These are phyloP conservation scores for Schizotus pectinicornis DNA, from an alignment of 2,888 invertebrate species.

Conservation along the genomic window DNA sequence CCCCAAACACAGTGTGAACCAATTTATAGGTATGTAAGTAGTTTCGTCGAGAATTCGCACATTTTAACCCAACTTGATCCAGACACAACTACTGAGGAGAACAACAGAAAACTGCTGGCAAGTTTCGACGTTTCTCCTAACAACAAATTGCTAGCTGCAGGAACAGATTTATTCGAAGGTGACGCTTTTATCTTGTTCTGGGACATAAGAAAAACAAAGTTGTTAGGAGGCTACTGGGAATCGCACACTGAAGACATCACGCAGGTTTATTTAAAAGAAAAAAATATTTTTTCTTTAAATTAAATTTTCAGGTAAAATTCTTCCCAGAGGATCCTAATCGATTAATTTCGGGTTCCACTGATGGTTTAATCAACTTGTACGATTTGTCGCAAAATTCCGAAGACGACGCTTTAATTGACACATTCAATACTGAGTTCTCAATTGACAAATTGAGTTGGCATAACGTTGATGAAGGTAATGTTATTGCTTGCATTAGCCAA, in stretches of 20 bases:
- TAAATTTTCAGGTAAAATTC: conserved; percentile 67
- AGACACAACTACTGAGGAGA: conserved; percentile 45
- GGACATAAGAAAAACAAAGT: conserved; percentile 70
- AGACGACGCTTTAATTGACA: conserved; percentile 79
- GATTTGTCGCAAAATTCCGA: conserved; percentile 75
- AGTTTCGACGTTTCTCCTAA: conserved; percentile 78
- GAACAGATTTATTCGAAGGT: conserved; percentile 72
- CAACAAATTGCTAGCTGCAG: conserved; percentile 74
- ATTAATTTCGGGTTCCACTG: conserved; percentile 78
- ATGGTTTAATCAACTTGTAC: conserved; percentile 86
- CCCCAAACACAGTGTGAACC: conserved; percentile 57
- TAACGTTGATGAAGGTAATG: conserved; percentile 53
- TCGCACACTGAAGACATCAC: conserved; percentile 84
- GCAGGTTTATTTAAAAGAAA: conserved; percentile 58
- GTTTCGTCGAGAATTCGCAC: background rate
- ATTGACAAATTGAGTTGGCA: conserved; percentile 70
- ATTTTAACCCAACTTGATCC: conserved; percentile 23
- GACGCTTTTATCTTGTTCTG: conserved; percentile 82
- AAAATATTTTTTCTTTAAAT: background rate
- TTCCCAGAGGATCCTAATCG: conserved; percentile 70
- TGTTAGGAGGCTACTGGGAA: conserved; percentile 83
- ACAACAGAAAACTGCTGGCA: conserved; percentile 62
- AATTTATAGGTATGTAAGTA: conserved; percentile 55
- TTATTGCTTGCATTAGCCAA: conserved; percentile 73
- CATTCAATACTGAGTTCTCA: conserved; percentile 80